These are phyloP conservation scores for Spinus pinus DNA, from an alignment of 2,797 vertebrate genomes.

Conservation along the genomic window DNA sequence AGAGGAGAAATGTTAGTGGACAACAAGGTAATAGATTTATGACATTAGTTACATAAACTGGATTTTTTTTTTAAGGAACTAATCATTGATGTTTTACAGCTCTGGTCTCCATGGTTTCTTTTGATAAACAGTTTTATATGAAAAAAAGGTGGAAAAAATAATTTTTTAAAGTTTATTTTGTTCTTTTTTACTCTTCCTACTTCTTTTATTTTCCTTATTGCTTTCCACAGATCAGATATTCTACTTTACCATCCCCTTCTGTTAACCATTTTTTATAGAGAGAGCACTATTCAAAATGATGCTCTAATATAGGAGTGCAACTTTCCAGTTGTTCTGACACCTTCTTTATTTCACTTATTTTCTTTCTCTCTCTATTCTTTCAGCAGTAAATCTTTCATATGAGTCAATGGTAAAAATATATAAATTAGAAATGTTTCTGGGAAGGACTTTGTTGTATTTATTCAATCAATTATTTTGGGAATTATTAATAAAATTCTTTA, in stretches of 20 bases:
- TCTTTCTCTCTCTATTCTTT: not conserved
- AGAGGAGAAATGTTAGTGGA: not conserved
- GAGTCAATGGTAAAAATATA: not conserved
- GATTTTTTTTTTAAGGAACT: not conserved
- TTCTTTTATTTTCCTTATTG: not conserved
- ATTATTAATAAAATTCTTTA: not conserved
- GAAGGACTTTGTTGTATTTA: not conserved
- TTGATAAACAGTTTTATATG: not conserved
- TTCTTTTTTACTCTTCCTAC: not conserved
- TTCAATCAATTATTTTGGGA: not conserved
- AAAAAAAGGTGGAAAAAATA: not conserved
- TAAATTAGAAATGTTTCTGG: not conserved
- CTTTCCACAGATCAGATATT: not conserved
- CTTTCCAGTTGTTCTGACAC: not conserved
- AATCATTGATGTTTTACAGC: not conserved
- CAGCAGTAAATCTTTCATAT: not conserved
- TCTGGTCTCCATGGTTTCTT: not conserved
- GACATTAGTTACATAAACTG: not conserved
- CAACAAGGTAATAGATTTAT: not conserved
- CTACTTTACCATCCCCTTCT: not conserved
- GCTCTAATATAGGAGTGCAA: not conserved
- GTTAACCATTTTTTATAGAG: not conserved
- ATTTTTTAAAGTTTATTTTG: not conserved
- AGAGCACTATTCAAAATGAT: not conserved
- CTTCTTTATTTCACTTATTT: not conserved